A percentile compares a stretch with the other conserved stretches of the same genome.
These are phyloP conservation scores for Cactoblastis cactorum DNA, from an alignment of 2,888 invertebrate species.

Conservation along the genomic window DNA sequence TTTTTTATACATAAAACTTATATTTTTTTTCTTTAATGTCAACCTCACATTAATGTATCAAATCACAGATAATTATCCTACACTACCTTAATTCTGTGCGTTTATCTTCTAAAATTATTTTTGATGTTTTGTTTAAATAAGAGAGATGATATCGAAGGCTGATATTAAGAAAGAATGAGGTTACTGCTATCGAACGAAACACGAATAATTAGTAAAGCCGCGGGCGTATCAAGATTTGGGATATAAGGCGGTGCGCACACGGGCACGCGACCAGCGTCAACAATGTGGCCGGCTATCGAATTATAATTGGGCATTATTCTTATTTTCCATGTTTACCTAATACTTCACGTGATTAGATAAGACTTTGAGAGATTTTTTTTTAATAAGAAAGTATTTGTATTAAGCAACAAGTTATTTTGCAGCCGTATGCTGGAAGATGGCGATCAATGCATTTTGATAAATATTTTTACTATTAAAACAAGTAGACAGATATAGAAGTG, in stretches of 20 bases:
- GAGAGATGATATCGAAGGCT: too few relatives aligned
- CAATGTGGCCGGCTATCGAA: constrained; percentile 2
- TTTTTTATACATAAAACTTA: too few relatives aligned
- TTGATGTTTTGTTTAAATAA: background rate
- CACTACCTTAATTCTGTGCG: too few relatives aligned
- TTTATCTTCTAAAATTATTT: too few relatives aligned
- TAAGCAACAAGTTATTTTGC: background rate
- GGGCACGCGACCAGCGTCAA: constrained; percentile 1
- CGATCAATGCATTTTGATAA: background rate
- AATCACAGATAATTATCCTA: too few relatives aligned
- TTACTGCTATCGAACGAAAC: background rate
- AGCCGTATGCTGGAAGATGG: background rate
- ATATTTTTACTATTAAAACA: background rate
- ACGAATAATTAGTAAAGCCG: constrained; percentile 7
- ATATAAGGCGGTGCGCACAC: background rate
- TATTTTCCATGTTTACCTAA: constrained; percentile 4
- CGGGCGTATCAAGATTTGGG: constrained; percentile 4
- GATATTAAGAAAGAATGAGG: background rate
- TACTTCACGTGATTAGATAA: background rate
- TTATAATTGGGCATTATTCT: constrained; percentile 8
- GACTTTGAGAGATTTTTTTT: background rate
- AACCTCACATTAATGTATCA: too few relatives aligned
- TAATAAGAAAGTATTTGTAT: background rate
- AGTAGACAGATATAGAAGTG: background rate
- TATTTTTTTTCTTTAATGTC: too few relatives aligned